A percentile compares a stretch with the other conserved stretches of the same genome.
Conservation (phyloP, 2,888 invertebrate genomes). For the Troilus luridus region DNA sequence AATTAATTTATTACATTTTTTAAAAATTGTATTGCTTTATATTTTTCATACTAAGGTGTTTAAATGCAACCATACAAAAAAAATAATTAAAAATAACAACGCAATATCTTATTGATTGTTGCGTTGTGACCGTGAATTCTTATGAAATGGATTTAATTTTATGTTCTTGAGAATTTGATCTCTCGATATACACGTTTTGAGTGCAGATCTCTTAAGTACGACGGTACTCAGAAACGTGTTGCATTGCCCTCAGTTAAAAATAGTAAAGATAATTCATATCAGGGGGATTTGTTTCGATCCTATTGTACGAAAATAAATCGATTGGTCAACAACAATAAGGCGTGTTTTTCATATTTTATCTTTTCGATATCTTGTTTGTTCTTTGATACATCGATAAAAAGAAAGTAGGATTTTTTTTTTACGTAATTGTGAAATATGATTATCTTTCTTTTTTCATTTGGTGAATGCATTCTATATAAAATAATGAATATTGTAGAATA, state of each 20-base stretch:
- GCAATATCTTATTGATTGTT: not conserved
- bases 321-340: not conserved
- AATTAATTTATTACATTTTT: too few relatives aligned
- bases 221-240: not conserved
- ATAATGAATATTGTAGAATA: too few relatives aligned
- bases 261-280: not conserved
- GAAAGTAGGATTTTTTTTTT: not conserved
- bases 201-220: not conserved
- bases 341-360: not conserved
- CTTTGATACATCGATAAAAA: not conserved
- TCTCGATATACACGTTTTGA: not conserved
- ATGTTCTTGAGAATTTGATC: not conserved
- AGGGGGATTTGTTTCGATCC: not conserved
- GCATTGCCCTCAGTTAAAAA: not conserved
- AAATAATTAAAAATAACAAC: not conserved
- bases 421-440: not conserved
- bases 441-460: too few relatives aligned
- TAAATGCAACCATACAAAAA: too few relatives aligned
- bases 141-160: not conserved
- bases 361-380: not conserved
- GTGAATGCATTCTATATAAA: too few relatives aligned
- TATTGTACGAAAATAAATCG: not conserved
- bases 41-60: too few relatives aligned
- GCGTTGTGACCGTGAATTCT: not conserved
- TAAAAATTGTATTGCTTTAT: too few relatives aligned